Base-by-base conservation (phyloP, 2,888 invertebrate genomes). In the Cheilosia grossa region DNA sequence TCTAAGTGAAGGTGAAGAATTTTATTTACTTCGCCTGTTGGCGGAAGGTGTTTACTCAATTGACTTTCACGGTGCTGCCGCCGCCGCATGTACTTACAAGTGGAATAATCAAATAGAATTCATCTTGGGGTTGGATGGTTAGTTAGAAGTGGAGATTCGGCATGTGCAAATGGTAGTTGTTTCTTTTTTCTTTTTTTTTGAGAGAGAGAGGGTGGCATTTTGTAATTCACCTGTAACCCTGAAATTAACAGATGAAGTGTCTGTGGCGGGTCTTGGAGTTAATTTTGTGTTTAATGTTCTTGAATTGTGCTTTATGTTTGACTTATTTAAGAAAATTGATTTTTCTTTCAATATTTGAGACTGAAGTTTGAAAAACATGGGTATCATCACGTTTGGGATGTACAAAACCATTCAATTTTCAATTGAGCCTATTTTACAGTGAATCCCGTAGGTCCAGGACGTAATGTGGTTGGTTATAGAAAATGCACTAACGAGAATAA, bases 21-120 rank as follows among this genome's bases (percentile, higher is more conserved):
- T 77, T 82, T 82, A 82, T 86, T 86, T 86, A 86, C 86, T 13
- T 82, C 69, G 67, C 33, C 64, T 64, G 77, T 67, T 67, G 72
- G 72, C 77, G 85, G 81, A 85, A 77, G 81, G 75, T 81, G 75
- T 85, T 85, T 85, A 77, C 85, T 81, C 85, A 85, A 81, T 85
- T 85, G 85, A 85, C 81, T 85, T 81, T 81, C 72, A 67, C 61
- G 30, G 30, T 30, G 67, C 72, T 54, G 21, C 61, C n/a, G 24
- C 42, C 44, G 64, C 64, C 75, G 66, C 75, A 77, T 81, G 70
- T 77, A 59, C 66, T 81, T 56, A 81, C 70, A 77, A 81, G 70
- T 67, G 67, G 61, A 67, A 67, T 72, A 81, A 77, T 85, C 70
- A 66, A 85, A 85, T 81, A 77, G 75, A 81, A 67, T 81, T 85